Conservation (phyloP, 2,888 invertebrate genomes). For the Heterodera filipjevi region DNA sequence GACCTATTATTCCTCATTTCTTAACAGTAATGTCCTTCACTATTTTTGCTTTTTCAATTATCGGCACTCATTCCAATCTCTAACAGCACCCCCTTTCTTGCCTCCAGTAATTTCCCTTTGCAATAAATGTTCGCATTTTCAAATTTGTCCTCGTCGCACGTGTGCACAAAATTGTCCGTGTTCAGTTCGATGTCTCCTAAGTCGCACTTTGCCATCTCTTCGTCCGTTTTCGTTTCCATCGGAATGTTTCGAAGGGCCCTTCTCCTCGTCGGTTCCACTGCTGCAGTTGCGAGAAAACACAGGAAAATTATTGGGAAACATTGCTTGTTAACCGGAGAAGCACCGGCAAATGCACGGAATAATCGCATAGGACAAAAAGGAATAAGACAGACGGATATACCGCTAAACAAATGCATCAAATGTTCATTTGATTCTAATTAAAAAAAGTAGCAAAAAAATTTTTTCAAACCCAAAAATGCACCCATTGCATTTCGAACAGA, state of each 20-base stretch:
- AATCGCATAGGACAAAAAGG: background rate
- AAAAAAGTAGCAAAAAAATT: no score
- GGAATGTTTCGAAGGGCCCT: background rate
- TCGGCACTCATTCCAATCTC: no score
- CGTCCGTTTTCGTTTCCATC: background rate
- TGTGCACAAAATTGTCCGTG: conserved; percentile 33
- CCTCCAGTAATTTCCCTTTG: conserved; percentile 56
- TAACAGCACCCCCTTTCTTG: conserved; percentile 37
- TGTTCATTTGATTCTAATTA: background rate
- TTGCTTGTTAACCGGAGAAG: background rate
- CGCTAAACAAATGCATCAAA: background rate
- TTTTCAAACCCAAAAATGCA: no score
- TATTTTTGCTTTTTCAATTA: no score
- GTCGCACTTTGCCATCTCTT: conserved; percentile 9
- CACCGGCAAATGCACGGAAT: background rate
- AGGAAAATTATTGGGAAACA: conserved; percentile 5
- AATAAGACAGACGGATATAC: background rate
- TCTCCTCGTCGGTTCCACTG: background rate
- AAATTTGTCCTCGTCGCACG: conserved; percentile 47
- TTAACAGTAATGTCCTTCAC: background rate
- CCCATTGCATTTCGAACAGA: no score
- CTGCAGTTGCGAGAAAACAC: conserved; percentile 14
- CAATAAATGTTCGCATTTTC: conserved; percentile 59
- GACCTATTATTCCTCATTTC: background rate
- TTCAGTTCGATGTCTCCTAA: conserved; percentile 19